Conservation (phyloP, 2,888 invertebrate genomes). For the Conistra vaccinii region DNA sequence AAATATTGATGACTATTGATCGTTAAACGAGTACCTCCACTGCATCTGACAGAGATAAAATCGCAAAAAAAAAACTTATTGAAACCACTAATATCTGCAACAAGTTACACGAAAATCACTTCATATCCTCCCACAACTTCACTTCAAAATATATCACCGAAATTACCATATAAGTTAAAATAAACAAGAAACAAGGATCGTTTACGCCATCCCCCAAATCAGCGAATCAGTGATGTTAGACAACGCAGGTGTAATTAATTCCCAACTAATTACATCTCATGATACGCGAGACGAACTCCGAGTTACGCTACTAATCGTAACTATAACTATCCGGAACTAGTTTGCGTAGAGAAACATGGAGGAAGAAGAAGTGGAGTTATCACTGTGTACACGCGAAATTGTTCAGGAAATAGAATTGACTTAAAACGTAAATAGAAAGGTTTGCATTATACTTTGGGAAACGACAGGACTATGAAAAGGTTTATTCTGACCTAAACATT, state of each 20-base stretch:
- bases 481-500: no score
- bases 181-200: conserved; percentile 49
- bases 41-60: neutral
- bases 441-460: no score
- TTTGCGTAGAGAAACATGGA: conserved; percentile 44
- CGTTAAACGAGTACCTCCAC: neutral
- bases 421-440: no score
- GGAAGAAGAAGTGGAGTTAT: conserved; percentile 16
- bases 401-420: no score
- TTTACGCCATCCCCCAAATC: conserved; percentile 52
- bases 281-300: conserved; percentile 76
- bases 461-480: no score
- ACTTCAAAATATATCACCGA: conserved; percentile 12
- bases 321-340: conserved; percentile 66
- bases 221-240: conserved; percentile 69
- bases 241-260: conserved; percentile 85
- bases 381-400: no score
- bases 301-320: conserved; percentile 63
- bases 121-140: neutral
- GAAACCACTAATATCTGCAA: neutral
- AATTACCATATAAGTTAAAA: conserved; percentile 42
- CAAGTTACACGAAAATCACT: neutral
- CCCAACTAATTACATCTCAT: conserved; percentile 81
- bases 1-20: neutral
- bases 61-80: neutral